Conservation (phyloP, 2,113 vertebrate genomes). For the Macquaria australasica region DNA sequence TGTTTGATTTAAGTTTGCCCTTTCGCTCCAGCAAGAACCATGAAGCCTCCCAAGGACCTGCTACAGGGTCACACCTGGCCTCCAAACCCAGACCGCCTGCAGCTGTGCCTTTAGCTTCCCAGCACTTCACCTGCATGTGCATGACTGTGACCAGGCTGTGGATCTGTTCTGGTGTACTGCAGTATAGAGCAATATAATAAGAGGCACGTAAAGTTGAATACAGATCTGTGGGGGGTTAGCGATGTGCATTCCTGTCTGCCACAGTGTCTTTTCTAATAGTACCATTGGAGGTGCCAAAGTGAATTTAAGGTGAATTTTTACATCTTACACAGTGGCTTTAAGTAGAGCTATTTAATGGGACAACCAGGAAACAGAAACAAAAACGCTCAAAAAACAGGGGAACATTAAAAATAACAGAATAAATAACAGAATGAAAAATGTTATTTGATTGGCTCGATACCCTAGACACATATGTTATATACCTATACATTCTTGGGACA, state of each 20-base stretch:
- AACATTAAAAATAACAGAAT: neutral
- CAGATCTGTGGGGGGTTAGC: neutral
- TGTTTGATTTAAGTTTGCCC: neutral
- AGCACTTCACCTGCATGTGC: slow-evolving; percentile 17
- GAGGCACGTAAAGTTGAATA: neutral
- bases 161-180: neutral
- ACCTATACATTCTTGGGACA: neutral
- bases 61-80: slow-evolving; percentile 46
- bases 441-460: neutral
- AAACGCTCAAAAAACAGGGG: neutral
- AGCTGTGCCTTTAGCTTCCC: slow-evolving; percentile 25
- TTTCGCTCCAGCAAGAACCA: neutral
- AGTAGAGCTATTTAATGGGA: neutral
- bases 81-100: slow-evolving; percentile 18
- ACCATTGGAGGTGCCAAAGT: neutral
- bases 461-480: neutral
- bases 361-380: neutral
- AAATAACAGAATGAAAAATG: neutral
- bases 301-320: neutral
- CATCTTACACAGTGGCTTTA: neutral
- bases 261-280: neutral
- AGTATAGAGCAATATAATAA: neutral
- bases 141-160: slow-evolving; percentile 9
- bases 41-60: neutral
- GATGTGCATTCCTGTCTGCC: neutral